Percentiles rank a stretch among this genome's conserved stretches.
phyloP scores from a whole-genome alignment of 2,113 vertebrate genomes.

The Seriola aureovittata region DNA sequence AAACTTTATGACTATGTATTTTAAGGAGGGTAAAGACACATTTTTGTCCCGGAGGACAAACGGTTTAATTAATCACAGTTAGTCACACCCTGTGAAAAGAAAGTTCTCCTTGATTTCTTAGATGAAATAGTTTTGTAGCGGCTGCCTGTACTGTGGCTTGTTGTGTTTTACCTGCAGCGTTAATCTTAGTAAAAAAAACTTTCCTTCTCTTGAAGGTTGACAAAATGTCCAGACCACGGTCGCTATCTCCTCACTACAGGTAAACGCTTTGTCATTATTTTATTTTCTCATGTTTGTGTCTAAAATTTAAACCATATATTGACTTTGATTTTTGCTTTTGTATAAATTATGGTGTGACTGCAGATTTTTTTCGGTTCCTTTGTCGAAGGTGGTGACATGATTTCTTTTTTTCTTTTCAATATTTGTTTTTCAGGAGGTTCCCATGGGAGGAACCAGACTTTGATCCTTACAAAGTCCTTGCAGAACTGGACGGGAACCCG shows the following conservation, averaged over 20 bases:
- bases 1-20: too few species aligned
- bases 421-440: slow-evolving; percentile 66
- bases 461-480: slow-evolving; percentile 61
- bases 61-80: too few species aligned
- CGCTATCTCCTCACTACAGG: slow-evolving; percentile 79
- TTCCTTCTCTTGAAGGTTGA: slow-evolving; percentile 62
- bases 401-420: not conserved
- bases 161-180: not conserved
- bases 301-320: too few species aligned
- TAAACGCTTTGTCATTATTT: slow-evolving; percentile 22
- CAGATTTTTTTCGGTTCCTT: too few species aligned
- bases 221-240: slow-evolving; percentile 79
- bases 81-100: too few species aligned
- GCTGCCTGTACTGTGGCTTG: not conserved
- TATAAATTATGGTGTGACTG: not conserved
- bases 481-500: slow-evolving; percentile 24
- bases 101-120: too few species aligned
- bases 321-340: not conserved
- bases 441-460: slow-evolving; percentile 70
- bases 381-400: too few species aligned
- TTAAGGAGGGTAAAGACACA: too few species aligned
- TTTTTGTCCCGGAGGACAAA: too few species aligned
- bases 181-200: not conserved
- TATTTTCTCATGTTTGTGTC: not conserved
- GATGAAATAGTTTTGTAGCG: not conserved